phyloP scores from a whole-genome alignment of 2,888 invertebrate genomes.

The Acanthosepion lycidas region DNA sequence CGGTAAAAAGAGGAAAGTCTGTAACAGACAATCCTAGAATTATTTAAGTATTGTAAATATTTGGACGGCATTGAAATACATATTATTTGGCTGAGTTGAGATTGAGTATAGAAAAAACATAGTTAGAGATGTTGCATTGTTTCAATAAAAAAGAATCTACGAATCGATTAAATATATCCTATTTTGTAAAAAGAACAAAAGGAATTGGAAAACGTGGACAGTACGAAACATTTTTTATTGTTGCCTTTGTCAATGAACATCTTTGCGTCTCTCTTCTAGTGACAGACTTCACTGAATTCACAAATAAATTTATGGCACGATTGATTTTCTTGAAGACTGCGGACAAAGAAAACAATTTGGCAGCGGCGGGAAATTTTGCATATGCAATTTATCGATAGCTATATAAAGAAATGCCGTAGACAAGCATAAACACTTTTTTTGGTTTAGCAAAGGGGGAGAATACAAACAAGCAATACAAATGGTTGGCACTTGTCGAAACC shows the following conservation, averaged over 20 bases:
- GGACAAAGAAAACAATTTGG: neutral
- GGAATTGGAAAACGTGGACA: neutral
- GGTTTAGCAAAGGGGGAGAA: neutral
- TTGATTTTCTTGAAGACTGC: neutral
- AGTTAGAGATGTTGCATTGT: too few species aligned
- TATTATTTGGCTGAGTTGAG: too few species aligned
- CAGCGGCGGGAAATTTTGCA: neutral
- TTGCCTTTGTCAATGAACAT: neutral
- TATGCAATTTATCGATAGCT: slow-evolving; percentile 13
- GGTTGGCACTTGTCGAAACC: neutral
- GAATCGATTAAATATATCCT: too few species aligned
- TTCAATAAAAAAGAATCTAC: too few species aligned
- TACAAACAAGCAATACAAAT: neutral
- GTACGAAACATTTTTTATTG: neutral
- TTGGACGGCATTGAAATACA: too few species aligned
- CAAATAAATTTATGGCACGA: neutral
- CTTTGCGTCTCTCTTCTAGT: neutral
- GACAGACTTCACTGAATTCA: neutral
- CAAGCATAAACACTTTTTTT: neutral
- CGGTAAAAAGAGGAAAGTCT: too few species aligned
- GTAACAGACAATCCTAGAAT: too few species aligned
- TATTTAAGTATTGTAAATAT: too few species aligned
- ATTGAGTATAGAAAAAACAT: too few species aligned
- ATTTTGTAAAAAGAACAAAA: too few species aligned
- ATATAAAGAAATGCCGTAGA: neutral